Conservation (phyloP, 1,140 invertebrate species). For the Scylla paramamosain region DNA sequence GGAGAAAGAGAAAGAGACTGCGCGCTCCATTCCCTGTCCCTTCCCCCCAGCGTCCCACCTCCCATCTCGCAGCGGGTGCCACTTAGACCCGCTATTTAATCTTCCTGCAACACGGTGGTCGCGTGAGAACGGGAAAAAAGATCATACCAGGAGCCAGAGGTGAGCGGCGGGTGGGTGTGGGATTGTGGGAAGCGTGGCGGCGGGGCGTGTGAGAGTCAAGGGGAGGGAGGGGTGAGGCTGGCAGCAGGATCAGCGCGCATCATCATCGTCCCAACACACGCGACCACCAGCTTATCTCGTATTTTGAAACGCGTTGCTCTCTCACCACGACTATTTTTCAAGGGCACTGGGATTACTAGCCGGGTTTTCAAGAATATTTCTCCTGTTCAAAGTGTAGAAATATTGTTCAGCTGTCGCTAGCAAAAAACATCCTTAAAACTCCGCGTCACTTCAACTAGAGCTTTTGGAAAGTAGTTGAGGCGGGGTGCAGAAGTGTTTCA, state of each 20-base stretch:
- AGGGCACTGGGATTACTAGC: no score
- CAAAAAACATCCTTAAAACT: no score
- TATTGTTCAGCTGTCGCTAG: no score
- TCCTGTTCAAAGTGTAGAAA: no score
- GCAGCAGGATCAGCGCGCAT: neutral
- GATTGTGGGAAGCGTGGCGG: slow-evolving; percentile 3
- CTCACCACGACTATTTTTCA: no score
- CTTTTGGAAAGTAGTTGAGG: no score
- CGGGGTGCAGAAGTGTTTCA: no score
- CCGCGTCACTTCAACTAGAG: no score
- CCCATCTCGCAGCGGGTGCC: neutral
- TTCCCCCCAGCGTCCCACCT: neutral
- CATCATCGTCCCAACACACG: slow-evolving; percentile 24
- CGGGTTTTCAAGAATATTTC: no score
- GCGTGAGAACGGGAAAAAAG: slow-evolving; percentile 45
- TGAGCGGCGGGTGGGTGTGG: neutral
- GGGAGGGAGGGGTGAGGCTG: no score
- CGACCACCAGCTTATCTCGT: neutral
- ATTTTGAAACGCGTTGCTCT: no score
- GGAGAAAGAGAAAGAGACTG: no score
- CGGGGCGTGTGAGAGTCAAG: neutral
- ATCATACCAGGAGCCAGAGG: slow-evolving; percentile 43
- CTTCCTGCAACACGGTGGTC: neutral
- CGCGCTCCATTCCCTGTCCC: neutral
- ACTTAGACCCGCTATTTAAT: neutral